Conservation (phyloP, 2,113 vertebrate genomes). For the Sylvicapra grimmia region DNA sequence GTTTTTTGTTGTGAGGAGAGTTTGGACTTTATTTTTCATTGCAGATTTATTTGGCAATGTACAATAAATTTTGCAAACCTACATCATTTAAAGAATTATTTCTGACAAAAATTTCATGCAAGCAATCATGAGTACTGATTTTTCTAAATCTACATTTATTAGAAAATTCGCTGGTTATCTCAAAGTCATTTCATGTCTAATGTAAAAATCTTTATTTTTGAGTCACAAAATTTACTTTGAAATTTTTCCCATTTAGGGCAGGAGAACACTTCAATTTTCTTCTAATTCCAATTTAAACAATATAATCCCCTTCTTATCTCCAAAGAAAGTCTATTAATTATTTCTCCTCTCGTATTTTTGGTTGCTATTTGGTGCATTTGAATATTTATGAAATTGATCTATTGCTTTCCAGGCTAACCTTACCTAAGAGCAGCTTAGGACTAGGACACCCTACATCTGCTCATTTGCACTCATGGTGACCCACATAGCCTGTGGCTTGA, state of each 20-base stretch:
- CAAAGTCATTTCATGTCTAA: neutral
- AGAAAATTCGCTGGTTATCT: neutral
- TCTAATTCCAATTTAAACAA: neutral
- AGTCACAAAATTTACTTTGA: neutral
- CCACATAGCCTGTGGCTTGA: neutral
- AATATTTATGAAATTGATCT: neutral
- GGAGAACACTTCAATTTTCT: neutral
- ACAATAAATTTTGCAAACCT: neutral
- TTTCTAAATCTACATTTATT: neutral
- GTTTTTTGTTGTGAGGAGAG: neutral
- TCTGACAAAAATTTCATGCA: neutral
- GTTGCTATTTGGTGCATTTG: neutral
- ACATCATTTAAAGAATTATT: neutral
- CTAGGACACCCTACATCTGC: rapidly evolving
- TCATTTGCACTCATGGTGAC: neutral
- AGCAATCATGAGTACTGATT: neutral
- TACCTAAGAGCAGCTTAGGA: neutral
- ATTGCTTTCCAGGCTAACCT: neutral
- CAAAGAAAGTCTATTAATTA: neutral
- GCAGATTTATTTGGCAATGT: neutral
- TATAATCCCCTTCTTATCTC: neutral
- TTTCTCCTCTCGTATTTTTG: neutral
- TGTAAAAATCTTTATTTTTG: neutral
- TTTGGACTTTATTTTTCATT: neutral
- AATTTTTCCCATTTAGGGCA: neutral